Base-by-base conservation (phyloP, 1,140 invertebrate species). In the Colletes latitarsis region DNA sequence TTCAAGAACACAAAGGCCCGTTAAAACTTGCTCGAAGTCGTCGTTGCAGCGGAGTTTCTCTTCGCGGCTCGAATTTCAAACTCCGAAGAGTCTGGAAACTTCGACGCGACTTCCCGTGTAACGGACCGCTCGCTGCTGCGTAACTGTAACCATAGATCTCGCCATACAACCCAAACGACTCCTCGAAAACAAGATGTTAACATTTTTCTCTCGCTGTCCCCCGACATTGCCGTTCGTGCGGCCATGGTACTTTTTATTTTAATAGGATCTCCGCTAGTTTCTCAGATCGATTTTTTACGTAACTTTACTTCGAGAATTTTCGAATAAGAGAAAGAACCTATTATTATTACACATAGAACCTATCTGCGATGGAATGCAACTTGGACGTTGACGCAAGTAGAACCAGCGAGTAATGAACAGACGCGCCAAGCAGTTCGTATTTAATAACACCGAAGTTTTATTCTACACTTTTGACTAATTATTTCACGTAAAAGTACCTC, bases 101-200 rank as follows among this genome's bases (percentile, higher is more conserved):
- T 68, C 14, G 21, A n/a, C 30, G 21, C 46, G 17, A 21, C 3
- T 41, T 49, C 43, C 46, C 8, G 1, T 19, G 17, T 17, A 43
- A 53, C 49, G 17, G 39, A 53, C 39, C 41, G 17, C n/a, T n/a
- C 41, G 15, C 6, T 9, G 12, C 63, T n/a, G 21, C 1, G 39
- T 17, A 43, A 64, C 52, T n/a, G 57, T 43, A 75, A 66, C 21
- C 41, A 58, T 58, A 21, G 46, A 77, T 58, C 74, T 19, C 6
- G 9, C 63, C 46, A 39, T 12, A 5, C 53, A 4, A 57, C 64
- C n/a, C 4, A 14, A 43, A 41, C 58, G 4, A 14, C 49, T 72
- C 30, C 49, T 63, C 58, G 30, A 72, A 55, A 72, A 72, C 58
- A 70, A 55, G 43, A 30, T 46, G 57, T 70, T 72, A 30, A 63